A percentile compares a stretch with the other conserved stretches of the same genome.
Conservation (phyloP, 2,797 vertebrate genomes). For the Lepidocolaptes lacrymiger region DNA sequence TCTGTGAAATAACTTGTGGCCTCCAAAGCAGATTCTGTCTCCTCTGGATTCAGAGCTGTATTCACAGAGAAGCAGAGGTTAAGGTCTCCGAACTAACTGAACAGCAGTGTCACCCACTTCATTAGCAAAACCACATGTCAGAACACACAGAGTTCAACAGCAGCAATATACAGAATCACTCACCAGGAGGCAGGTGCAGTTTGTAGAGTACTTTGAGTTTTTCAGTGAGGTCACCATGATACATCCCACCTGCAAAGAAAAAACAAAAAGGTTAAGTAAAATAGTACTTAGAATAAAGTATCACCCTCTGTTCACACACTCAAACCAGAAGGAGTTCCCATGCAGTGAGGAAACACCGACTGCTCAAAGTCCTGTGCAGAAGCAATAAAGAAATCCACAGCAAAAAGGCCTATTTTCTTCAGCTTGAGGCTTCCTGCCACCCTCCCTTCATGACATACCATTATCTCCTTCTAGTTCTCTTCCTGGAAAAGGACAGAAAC, state of each 20-base stretch:
- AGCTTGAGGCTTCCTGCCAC: neutral
- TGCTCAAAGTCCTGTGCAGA: neutral
- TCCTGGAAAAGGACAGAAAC: neutral
- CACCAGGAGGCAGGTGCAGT: conserved; percentile 93
- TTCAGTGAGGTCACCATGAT: conserved; percentile 94
- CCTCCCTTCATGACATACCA: neutral
- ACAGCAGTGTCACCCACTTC: neutral
- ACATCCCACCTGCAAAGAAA: conserved; percentile 87
- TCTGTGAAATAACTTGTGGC: conserved; percentile 91
- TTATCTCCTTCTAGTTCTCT: neutral
- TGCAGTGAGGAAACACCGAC: neutral
- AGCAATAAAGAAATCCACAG: neutral
- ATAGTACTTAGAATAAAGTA: neutral
- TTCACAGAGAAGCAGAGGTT: conserved; percentile 17
- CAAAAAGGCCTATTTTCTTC: neutral
- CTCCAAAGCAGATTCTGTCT: conserved; percentile 93
- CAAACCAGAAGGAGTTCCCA: neutral
- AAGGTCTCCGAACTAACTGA: neutral
- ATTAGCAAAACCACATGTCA: neutral
- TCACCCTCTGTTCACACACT: neutral
- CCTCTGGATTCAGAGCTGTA: conserved; percentile 90
- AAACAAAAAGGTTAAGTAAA: neutral
- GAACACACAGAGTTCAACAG: neutral
- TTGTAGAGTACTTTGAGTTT: conserved; percentile 96
- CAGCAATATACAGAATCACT: neutral